Evolutionary conservation across 1,140 invertebrate genomes (phyloP), one percentile per base, ranked within the genome.

Genomic region (Macrotrachela quadricornifera): DNA sequence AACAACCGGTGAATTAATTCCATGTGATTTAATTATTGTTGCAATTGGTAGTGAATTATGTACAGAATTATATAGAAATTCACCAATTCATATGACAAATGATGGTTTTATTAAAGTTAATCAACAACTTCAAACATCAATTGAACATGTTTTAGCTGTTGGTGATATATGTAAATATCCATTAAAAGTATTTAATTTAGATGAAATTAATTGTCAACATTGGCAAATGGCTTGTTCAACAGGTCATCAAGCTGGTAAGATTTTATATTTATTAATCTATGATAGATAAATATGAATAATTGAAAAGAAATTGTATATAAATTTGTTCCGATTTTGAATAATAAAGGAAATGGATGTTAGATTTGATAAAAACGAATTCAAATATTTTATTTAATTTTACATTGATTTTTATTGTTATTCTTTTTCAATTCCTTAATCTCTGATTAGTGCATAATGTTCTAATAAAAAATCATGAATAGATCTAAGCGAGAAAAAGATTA

Each of bases 91-190:
- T 15, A 61, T 85, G 50, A 75, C 77, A 51, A 58, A 72, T 1
- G 74, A 81, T 60, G 83, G 83, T 17, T 77, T 79, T 54, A 68
- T 92, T 55, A 71, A 75, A 49, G 82, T 79, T 2, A 68, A 80
- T 65, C 66, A 78, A 74, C 76, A 77, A 61, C 70, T 92, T 57
- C 76, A 80, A 68, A 85, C 83, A 0, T 85, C 80, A 59, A 63
- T 82, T 4, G 67, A 75, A 49, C 76, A 79, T 63, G 72, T 92
- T 3, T 92, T 77, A 70, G 85, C 81, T 39, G 86, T 82, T 49
- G 88, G 88, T 11, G 87, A 94, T 65, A 82, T 90, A 57, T 83
- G 82, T n/a, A 76, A 79, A 59, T 87, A 88, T 54, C 87, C 87
- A 0, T 58, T 65, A 38, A 59, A 65, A 53, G 55, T 62, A 38